Evolutionary conservation across 2,888 invertebrate species (phyloP), one percentile per base, ranked within the genome.

Genomic region (Sinohyriopsis cumingii): DNA sequence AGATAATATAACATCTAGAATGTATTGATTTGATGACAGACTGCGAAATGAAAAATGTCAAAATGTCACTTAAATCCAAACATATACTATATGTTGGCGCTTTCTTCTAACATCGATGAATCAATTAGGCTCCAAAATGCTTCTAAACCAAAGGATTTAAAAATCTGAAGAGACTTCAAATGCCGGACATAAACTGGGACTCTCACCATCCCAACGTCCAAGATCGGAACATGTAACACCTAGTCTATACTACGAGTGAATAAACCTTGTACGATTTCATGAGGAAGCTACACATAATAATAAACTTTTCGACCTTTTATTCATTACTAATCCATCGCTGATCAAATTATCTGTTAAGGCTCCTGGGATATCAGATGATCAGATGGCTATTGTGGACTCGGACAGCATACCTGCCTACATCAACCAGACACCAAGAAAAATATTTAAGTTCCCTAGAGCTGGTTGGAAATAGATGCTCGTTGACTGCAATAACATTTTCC

Each of bases 11-110:
- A 67, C 60, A 59, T 57, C 71, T 7, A 6, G 71, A 71, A 56
- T 70, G 66, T 61, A 55, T 71, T 53, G 68, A 71, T 19, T 61
- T 68, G n/a, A 64, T 71, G 18, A 61, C 68, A 20, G 63, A 72
- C 56, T 72, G 72, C 59, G 72, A 72, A 59, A 55, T 68, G 19
- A 59, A 68, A 65, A 25, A 45, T 6, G 68, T 54, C 19, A 72
- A 68, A 65, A 68, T 72, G 24, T 55, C 61, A 24, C n/a, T 60
- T n/a, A 62, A 65, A 25, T 18, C 19, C 3, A 59, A 56, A 15
- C 60, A 72, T 63, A 25, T 28, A 22, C 9, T 63, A 5, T 72
- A 61, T 28, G 54, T 68, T 5, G 53, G 68, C 6, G n/a, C 68
- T 15, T 68, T 68, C 22, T 72, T 62, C 33, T 7, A 65, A 72